These are phyloP conservation scores for Rhinolophus sinicus DNA, from an alignment of 2,113 vertebrate genomes.

Conservation along the genomic window DNA sequence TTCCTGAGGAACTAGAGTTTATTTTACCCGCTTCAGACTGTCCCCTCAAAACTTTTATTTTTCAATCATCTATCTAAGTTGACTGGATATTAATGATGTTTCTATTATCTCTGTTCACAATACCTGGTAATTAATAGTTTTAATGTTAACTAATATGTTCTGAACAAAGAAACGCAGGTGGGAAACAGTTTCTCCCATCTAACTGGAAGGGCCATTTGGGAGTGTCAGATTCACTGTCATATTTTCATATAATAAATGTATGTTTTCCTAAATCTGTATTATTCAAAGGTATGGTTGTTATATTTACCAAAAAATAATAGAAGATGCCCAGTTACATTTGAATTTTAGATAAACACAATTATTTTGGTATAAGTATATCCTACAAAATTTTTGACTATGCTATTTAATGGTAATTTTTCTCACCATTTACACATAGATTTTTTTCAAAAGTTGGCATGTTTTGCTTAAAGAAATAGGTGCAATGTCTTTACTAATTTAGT, in stretches of 20 bases:
- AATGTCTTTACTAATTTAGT: neutral
- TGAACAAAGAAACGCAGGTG: neutral
- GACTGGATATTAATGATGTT: neutral
- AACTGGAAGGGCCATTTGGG: neutral
- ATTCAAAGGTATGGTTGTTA: neutral
- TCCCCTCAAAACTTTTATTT: neutral
- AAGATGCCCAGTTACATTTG: neutral
- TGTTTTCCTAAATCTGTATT: neutral
- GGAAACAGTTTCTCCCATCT: neutral
- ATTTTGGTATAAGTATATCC: neutral
- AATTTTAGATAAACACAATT: neutral
- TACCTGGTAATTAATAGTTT: neutral
- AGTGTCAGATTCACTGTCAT: neutral
- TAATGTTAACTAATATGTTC: neutral
- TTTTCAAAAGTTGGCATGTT: neutral
- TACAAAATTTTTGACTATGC: neutral
- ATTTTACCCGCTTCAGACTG: neutral
- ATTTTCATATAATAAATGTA: neutral
- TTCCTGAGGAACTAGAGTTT: neutral
- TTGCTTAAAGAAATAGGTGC: neutral
- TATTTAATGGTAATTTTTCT: neutral
- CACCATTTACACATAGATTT: neutral
- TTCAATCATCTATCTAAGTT: neutral
- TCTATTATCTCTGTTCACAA: neutral
- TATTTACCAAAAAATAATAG: neutral